Conservation (phyloP, 2,113 vertebrate species). For the Lagopus leucura region DNA sequence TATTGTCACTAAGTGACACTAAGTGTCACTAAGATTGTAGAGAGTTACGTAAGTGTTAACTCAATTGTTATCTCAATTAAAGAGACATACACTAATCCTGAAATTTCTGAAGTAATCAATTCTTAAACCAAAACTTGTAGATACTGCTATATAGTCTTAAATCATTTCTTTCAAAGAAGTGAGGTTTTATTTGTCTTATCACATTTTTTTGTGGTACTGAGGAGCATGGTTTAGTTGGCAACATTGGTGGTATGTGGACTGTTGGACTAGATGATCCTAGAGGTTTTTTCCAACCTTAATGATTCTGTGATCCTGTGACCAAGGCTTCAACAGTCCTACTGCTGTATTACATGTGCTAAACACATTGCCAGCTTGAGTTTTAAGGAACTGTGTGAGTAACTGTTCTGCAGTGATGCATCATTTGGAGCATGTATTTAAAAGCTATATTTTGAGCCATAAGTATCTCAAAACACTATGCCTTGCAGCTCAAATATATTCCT, state of each 20-base stretch:
- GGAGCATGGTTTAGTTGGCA: too few species aligned
- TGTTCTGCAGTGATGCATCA: not conserved
- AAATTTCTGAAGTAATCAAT: not conserved
- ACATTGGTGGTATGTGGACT: too few species aligned
- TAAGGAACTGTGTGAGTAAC: not conserved
- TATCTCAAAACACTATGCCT: not conserved
- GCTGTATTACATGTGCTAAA: not conserved
- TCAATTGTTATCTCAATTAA: not conserved
- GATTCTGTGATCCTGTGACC: too few species aligned
- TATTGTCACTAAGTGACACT: not conserved
- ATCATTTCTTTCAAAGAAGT: not conserved
- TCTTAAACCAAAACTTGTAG: not conserved
- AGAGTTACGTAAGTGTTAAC: not conserved
- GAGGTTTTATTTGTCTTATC: not conserved
- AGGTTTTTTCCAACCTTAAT: too few species aligned
- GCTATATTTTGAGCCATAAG: not conserved
- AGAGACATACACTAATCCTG: not conserved
- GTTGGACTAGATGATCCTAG: too few species aligned
- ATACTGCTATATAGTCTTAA: not conserved
- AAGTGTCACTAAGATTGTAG: not conserved
- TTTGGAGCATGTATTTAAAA: conserved; percentile 25
- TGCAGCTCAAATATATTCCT: not conserved
- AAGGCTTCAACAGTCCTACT: not conserved
- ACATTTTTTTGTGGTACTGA: too few species aligned
- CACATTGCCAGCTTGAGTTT: not conserved